Evolutionary conservation across 2,113 vertebrate genomes (phyloP).

Genomic region (Emydocephalus ijimae): DNA sequence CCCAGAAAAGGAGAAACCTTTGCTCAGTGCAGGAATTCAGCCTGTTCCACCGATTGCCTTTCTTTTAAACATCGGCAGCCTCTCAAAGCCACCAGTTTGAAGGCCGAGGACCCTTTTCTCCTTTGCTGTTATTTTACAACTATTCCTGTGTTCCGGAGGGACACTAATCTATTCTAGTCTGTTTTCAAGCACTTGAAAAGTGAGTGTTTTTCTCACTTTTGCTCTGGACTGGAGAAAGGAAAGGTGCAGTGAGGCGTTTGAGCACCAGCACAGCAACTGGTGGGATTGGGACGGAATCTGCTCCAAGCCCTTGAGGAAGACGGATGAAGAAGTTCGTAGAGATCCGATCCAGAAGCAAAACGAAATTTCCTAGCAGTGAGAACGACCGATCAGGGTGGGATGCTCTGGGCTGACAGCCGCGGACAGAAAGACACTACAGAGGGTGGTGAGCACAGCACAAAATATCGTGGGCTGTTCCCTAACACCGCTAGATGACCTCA

Average conservation of each 20-base stretch:
- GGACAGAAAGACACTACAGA: no score
- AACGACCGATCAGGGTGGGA: rapidly evolving
- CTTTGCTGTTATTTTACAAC: not conserved
- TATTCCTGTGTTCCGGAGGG: not conserved
- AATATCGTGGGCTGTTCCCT: no score
- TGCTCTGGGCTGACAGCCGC: no score
- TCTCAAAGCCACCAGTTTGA: not conserved
- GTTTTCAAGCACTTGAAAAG: not conserved
- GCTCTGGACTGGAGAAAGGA: not conserved
- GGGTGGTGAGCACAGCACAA: no score
- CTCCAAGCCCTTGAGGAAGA: not conserved
- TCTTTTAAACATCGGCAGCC: not conserved
- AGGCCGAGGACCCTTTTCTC: not conserved
- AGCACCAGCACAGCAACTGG: not conserved
- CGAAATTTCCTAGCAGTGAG: not conserved
- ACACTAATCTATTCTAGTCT: not conserved
- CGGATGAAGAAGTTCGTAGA: not conserved
- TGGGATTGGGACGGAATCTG: not conserved
- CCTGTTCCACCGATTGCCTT: not conserved
- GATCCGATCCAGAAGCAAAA: not conserved
- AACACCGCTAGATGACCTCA: no score
- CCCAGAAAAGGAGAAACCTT: not conserved
- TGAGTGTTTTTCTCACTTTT: not conserved
- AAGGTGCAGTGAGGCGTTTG: not conserved
- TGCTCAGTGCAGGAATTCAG: not conserved